Evolutionary conservation across 2,888 invertebrate genomes (phyloP).

Genomic region (Platerodrilus igneus): DNA sequence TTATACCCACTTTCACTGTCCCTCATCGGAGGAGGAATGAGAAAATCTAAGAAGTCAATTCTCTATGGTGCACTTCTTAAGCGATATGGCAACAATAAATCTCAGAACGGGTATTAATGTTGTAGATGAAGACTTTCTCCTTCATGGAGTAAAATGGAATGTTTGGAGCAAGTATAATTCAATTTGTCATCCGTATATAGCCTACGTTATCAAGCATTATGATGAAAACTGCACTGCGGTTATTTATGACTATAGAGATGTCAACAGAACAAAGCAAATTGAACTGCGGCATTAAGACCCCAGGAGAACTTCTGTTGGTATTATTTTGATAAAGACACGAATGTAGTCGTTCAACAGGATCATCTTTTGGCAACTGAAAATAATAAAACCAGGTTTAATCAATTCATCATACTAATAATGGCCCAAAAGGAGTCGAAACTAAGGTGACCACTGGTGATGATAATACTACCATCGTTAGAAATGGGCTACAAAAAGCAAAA

Average conservation of each 20-base stretch:
- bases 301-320: conserved; percentile 19
- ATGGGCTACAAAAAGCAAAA: conserved; percentile 21
- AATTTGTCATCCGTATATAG: conserved; percentile 15
- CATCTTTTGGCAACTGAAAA: conserved; percentile 9
- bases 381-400: conserved; percentile 23
- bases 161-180: conserved; percentile 3
- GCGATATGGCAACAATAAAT: conserved; percentile 10
- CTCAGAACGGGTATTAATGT: conserved; percentile 9
- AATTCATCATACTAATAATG: conserved; percentile 18
- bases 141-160: conserved; percentile 14
- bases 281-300: conserved; percentile 20
- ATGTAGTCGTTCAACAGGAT: conserved; percentile 13
- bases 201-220: conserved; percentile 12
- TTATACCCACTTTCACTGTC: no score
- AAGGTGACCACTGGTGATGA: conserved; percentile 23
- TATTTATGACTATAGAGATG: conserved; percentile 12
- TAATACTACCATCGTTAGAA: conserved; percentile 25
- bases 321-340: no score
- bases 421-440: conserved; percentile 23
- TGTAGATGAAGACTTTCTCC: conserved; percentile 12
- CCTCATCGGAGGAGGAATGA: no score
- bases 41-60: no score
- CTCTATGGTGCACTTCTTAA: no score
- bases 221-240: conserved; percentile 8
- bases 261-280: conserved; percentile 20